These are phyloP conservation scores for Protobothrops mucrosquamatus DNA, from an alignment of 2,113 vertebrate genomes.

Conservation along the genomic window DNA sequence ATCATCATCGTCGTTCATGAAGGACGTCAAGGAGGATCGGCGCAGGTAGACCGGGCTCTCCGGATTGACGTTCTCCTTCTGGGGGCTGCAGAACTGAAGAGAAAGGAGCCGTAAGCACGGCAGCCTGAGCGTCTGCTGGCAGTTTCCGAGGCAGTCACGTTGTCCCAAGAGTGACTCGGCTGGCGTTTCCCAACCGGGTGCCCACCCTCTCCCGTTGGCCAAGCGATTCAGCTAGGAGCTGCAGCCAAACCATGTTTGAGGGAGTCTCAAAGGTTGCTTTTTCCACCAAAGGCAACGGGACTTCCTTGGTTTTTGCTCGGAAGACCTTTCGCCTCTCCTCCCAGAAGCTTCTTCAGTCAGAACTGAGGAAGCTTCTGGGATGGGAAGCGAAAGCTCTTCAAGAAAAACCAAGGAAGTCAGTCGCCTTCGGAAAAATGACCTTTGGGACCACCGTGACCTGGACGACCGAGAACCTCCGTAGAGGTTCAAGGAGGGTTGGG, in stretches of 20 bases:
- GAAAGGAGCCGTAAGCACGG: not conserved
- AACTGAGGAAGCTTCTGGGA: not conserved
- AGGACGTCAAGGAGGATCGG: slow-evolving; percentile 66
- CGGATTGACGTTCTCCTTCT: slow-evolving; percentile 51
- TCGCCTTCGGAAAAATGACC: not conserved
- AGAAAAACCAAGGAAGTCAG: not conserved
- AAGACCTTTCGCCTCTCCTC: not conserved
- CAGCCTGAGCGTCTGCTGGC: not conserved
- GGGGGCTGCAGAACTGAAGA: slow-evolving; percentile 45
- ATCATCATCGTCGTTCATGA: slow-evolving; percentile 67
- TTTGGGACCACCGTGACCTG: too few relatives aligned
- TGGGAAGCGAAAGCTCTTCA: not conserved
- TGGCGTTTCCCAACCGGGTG: not conserved
- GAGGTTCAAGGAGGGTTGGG: not conserved
- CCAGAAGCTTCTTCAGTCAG: not conserved
- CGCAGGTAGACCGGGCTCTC: slow-evolving; percentile 70
- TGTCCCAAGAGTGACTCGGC: not conserved
- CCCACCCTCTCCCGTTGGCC: not conserved
- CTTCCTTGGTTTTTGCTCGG: not conserved
- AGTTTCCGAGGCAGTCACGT: not conserved
- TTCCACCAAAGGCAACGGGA: not conserved
- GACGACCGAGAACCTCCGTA: too few relatives aligned
- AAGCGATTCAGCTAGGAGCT: not conserved
- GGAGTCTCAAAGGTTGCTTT: too few relatives aligned
- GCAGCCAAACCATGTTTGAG: not conserved